Base-by-base conservation (phyloP, 37 sponge, comb jelly and placozoan genomes). In the Chondrilla cf. caribensis region DNA sequence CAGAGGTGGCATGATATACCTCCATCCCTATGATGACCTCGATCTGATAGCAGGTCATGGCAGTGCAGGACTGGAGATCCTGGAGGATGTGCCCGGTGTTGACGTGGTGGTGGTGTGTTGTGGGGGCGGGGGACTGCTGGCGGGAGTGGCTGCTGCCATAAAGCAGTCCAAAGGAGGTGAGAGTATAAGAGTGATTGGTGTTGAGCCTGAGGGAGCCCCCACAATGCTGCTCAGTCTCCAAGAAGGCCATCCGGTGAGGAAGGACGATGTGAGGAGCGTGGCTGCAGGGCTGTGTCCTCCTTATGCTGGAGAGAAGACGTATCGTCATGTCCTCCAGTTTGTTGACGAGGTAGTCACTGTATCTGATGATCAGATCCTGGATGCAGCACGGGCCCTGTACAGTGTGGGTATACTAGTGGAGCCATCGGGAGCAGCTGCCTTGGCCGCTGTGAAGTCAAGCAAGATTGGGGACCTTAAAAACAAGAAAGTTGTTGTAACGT, bases 111-210 rank as follows among this genome's bases (percentile, higher is more conserved):
- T 90, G 22, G 91, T 87, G 21, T 90, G 91, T 28, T 87, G 87
- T 68, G 91, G 91, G 15, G 91, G 91, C 0, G 91, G 91, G 21
- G 91, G 91, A 17, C 73, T 90, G 31, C 67, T 90, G 79, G 55
- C 87, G 5, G 91, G 91, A 32, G 68, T 90, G 3, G 73, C 91
- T 22, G 87, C 91, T 11, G 84, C 86, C 2, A 40, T 85, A 17
- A 85, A 81, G 60, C 82, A 66, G 44, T 77, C 83, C 5, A 31
- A 68, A 37, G 44, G 25, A 37, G 87, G 84, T n/a, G 43, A 39
- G 25, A 38, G 24, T 6, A 75, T 82, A 38, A 41, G 41, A 25
- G 43, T 90, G 22, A 21, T 84, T 47, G 87, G 79, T 1, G 87
- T 90, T 29, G 91, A 90, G 59, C 90, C 90, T 9, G 86, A 86